These are phyloP conservation scores for Pyrrhia umbra DNA, from an alignment of 2,888 invertebrate species.

Conservation along the genomic window DNA sequence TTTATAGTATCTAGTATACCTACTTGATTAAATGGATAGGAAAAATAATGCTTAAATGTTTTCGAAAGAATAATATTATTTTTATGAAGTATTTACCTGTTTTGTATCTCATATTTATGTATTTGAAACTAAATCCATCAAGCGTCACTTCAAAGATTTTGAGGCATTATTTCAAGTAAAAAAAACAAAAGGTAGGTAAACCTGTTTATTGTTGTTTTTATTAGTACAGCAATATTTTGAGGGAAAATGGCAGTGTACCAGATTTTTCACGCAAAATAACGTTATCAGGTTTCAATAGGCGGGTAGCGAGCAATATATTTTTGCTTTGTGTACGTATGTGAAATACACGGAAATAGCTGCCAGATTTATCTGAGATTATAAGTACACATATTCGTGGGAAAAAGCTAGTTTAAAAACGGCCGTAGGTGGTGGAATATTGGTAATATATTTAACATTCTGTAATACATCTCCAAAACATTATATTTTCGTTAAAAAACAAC, in stretches of 20 bases:
- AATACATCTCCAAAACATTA: no score
- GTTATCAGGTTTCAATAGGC: conserved; percentile 27
- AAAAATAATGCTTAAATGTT: not conserved
- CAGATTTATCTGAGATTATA: conserved; percentile 14
- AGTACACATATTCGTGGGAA: not conserved
- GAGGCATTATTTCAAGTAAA: not conserved
- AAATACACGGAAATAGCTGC: conserved; percentile 16
- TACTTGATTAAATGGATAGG: not conserved
- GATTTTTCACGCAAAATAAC: conserved; percentile 23
- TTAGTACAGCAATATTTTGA: conserved; percentile 1
- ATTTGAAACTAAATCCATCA: not conserved
- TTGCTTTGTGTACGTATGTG: conserved; percentile 2
- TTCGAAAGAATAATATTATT: no score
- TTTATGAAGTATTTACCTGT: no score
- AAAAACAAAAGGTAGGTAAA: no score
- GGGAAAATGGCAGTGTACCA: not conserved
- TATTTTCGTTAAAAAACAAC: no score
- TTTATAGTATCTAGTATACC: no score
- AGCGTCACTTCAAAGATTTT: not conserved
- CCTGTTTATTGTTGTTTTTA: not conserved
- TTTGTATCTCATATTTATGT: no score
- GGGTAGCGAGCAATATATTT: conserved; percentile 3
- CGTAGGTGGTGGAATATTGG: not conserved
- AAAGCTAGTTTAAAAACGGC: not conserved
- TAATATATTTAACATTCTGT: no score